Conservation (phyloP, 2,113 vertebrate species). For the Aspiorhynchus laticeps region DNA sequence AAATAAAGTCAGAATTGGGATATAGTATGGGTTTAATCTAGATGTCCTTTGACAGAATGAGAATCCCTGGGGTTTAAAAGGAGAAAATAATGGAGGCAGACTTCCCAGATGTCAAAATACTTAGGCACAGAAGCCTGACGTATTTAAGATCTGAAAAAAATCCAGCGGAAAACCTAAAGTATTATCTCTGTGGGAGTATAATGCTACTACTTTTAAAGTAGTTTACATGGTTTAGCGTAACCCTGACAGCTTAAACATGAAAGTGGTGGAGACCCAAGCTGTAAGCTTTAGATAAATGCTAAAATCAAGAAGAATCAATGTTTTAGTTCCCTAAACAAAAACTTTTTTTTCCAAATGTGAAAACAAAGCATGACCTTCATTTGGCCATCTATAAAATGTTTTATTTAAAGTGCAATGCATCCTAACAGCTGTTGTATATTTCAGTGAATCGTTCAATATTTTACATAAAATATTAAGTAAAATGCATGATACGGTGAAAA, state of each 20-base stretch:
- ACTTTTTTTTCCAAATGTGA: not conserved
- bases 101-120: conserved; percentile 39
- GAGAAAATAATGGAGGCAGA: not conserved
- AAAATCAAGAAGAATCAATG: not conserved
- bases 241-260: not conserved
- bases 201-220: not conserved
- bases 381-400: not conserved
- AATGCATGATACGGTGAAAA: not conserved
- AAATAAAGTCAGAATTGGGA: conserved; percentile 9
- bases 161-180: not conserved
- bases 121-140: too few species aligned
- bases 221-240: not conserved
- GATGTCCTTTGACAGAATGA: conserved; percentile 15
- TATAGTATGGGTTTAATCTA: conserved; percentile 20
- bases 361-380: not conserved
- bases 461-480: not conserved
- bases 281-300: not conserved
- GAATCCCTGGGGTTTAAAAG: conserved; percentile 20
- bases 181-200: conserved; percentile 2
- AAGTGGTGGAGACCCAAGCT: not conserved
- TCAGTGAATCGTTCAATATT: not conserved
- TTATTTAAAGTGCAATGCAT: not conserved
- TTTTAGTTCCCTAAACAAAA: not conserved
- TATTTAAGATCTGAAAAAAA: too few species aligned
- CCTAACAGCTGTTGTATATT: not conserved